Conservation (phyloP, 2,888 invertebrate species). For the Amphipyra tragopoginis region DNA sequence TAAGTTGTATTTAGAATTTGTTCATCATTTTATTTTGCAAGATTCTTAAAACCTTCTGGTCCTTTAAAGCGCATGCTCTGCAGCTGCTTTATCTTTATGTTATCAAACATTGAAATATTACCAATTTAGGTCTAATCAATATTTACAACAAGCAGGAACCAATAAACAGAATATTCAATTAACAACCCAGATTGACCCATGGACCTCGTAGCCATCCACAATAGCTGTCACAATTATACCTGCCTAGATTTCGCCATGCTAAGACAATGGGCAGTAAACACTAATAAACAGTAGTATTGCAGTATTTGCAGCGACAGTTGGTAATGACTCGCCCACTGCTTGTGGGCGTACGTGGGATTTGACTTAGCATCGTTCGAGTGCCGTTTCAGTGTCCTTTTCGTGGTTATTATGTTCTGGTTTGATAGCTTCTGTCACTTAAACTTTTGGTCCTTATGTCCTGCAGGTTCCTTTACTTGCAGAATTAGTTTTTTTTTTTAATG, state of each 20-base stretch:
- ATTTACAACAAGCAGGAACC: slow-evolving; percentile 7
- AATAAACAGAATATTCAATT: slow-evolving; percentile 49
- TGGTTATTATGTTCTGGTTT: slow-evolving; percentile 20
- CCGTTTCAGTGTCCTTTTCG: slow-evolving; percentile 44
- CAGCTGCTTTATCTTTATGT: no score
- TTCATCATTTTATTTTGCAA: no score
- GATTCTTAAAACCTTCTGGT: no score
- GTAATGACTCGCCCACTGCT: slow-evolving; percentile 55
- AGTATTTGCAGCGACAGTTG: slow-evolving; percentile 43
- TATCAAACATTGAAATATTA: no score
- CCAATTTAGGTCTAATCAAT: neutral
- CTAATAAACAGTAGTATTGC: slow-evolving; percentile 54
- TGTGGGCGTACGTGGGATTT: slow-evolving; percentile 53
- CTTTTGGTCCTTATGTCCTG: slow-evolving; percentile 1
- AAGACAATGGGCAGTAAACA: slow-evolving; percentile 57
- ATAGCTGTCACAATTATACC: slow-evolving; percentile 40
- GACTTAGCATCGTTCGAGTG: slow-evolving; percentile 45
- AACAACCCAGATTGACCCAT: slow-evolving; percentile 43
- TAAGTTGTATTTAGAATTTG: no score
- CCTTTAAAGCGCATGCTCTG: no score
- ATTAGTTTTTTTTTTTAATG: neutral
- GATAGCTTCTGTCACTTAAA: slow-evolving; percentile 8
- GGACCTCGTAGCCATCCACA: slow-evolving; percentile 42
- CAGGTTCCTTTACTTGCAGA: neutral
- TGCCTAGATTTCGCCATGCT: slow-evolving; percentile 50